Base-by-base conservation (phyloP, 2,888 invertebrate genomes). In the Bibio marci region DNA sequence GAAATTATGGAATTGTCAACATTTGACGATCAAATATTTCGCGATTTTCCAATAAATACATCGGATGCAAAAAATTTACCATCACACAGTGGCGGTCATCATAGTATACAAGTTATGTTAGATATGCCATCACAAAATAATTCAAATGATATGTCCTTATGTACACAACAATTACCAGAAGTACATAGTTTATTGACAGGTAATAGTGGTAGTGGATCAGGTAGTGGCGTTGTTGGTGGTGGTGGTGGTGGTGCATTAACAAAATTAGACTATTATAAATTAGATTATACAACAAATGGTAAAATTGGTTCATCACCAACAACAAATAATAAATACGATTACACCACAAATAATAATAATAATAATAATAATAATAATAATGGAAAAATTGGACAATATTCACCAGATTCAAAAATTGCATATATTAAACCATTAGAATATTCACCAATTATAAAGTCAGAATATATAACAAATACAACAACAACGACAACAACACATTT, bases 11-110 rank as follows among this genome's bases (percentile, higher is more conserved):
- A 82, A 59, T 76, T 70, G 52, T 64, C 67, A 25, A 59, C 64
- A 45, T 76, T 83, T 62, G 85, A 85, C 56, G 85, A 85, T 55
- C 78, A 80, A 52, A 75, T 80, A 55, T 85, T 83, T 59, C 67
- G 72, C 47, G 83, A 85, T 61, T 83, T 82, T 52, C 72, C 67
- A 43, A 65, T 76, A 10, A 63, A 62, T 45, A 60, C 70, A 53
- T 44, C 62, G 35, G 59, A 59, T 17, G 61, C 56, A 30, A 62
- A 62, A 35, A 54, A 59, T 0, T 39, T 60, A 25, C 43, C 42
- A 26, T 40, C 43, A 6, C 47, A 46, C 28, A 15, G 48, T 22
- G 44, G 48, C 8, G 22, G 22, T 22, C 22, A 22, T 15, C 72
- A 74, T 49, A 70, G 71, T 47, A 71, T 76, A 46, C 76, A 77